Conservation (phyloP, 2,113 vertebrate genomes). For the Chaenocephalus aceratus region DNA sequence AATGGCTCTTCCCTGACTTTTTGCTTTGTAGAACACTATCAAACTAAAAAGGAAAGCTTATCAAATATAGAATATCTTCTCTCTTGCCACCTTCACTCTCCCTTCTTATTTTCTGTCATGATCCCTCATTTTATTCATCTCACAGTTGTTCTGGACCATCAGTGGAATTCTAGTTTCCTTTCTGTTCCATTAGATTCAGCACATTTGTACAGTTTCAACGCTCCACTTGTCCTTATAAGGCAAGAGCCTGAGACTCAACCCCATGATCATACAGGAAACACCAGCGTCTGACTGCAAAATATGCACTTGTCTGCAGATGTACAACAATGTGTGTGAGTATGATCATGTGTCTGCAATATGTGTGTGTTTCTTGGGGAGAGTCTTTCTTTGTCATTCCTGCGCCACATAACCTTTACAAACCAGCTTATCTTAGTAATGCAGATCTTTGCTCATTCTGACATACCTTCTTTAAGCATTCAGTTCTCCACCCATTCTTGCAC, state of each 20-base stretch:
- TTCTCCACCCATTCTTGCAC: slow-evolving; percentile 2
- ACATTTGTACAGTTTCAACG: slow-evolving; percentile 49
- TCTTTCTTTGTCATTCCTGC: neutral
- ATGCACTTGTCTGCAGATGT: slow-evolving; percentile 23
- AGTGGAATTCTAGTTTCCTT: slow-evolving; percentile 47
- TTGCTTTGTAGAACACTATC: neutral
- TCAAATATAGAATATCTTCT: slow-evolving; percentile 5
- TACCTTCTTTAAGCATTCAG: neutral
- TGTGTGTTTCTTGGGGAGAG: neutral
- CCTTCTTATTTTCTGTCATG: neutral
- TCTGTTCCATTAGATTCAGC: slow-evolving; percentile 69
- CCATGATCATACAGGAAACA: slow-evolving; percentile 46
- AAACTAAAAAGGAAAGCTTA: neutral
- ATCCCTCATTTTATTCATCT: slow-evolving; percentile 11
- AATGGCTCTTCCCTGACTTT: neutral
- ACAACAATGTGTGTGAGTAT: neutral
- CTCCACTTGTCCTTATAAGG: slow-evolving; percentile 66
- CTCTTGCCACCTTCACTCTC: neutral
- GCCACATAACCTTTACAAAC: slow-evolving; percentile 23
- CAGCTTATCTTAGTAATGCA: slow-evolving; percentile 8
- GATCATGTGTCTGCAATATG: neutral
- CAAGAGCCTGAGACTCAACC: slow-evolving; percentile 33
- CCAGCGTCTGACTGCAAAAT: slow-evolving; percentile 26
- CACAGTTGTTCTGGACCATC: slow-evolving; percentile 46
- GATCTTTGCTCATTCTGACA: neutral